Conservation (phyloP, 2,888 invertebrate genomes). For the Heteromyza rotundicornis region DNA sequence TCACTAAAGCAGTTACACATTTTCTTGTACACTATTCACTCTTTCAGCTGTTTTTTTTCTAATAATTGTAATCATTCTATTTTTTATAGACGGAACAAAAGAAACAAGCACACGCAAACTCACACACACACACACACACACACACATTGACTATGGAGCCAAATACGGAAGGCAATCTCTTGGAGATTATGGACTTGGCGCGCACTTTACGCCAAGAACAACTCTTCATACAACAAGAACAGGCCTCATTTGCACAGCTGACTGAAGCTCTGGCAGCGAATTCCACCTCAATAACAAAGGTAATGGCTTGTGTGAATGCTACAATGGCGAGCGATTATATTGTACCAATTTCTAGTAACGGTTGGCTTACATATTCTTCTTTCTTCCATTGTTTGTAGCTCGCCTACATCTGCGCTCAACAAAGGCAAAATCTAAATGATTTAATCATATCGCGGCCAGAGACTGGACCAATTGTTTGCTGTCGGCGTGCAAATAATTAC, state of each 20-base stretch:
- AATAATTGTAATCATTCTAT: too few relatives aligned
- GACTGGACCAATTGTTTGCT: slow-evolving; percentile 77
- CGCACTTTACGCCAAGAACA: slow-evolving; percentile 70
- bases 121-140: too few relatives aligned
- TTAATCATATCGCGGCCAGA: slow-evolving; percentile 78
- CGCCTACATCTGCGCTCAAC: slow-evolving; percentile 88
- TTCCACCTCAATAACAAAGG: slow-evolving; percentile 65
- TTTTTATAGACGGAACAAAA: too few relatives aligned
- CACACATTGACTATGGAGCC: slow-evolving; percentile 59
- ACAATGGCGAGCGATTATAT: slow-evolving; percentile 8
- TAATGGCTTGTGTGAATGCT: slow-evolving; percentile 28
- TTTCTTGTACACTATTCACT: too few relatives aligned
- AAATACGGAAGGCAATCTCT: slow-evolving; percentile 57
- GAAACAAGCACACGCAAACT: too few relatives aligned
- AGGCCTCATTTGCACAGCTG: slow-evolving; percentile 77
- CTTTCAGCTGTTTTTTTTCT: too few relatives aligned
- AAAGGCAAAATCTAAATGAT: slow-evolving; percentile 79
- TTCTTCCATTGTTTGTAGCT: slow-evolving; percentile 68
- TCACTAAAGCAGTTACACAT: too few relatives aligned
- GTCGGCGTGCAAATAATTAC: slow-evolving; percentile 72
- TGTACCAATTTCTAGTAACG: too few relatives aligned
- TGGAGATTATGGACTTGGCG: slow-evolving; percentile 63
- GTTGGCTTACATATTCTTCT: slow-evolving; percentile 2
- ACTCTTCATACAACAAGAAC: slow-evolving; percentile 85
- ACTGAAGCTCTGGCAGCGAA: slow-evolving; percentile 74